These are phyloP conservation scores for Drosophila mojavensis DNA, from an alignment of 1,140 invertebrate species.

Conservation along the genomic window DNA sequence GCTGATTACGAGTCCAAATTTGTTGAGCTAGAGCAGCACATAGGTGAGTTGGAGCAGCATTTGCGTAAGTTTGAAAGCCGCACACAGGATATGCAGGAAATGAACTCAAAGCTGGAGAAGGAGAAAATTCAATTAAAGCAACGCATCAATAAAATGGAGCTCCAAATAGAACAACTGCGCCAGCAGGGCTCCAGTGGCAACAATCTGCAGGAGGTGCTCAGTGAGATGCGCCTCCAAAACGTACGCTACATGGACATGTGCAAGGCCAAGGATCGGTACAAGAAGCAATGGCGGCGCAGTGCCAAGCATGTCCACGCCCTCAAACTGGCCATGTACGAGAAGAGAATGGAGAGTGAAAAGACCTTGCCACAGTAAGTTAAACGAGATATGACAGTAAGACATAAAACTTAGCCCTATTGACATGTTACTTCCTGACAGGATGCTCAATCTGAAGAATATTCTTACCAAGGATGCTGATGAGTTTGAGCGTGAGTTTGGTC, in stretches of 20 bases:
- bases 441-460: conserved; percentile 46
- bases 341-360: conserved; percentile 12
- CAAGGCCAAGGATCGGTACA: conserved; percentile 65
- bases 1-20: conserved; percentile 48
- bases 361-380: neutral
- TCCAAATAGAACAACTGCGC: conserved; percentile 36
- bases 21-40: conserved; percentile 53
- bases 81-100: conserved; percentile 44
- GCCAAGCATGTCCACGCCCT: conserved; percentile 51
- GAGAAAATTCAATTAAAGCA: conserved; percentile 52
- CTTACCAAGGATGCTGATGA: conserved; percentile 50
- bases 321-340: conserved; percentile 54
- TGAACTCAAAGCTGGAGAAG: conserved; percentile 46
- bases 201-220: conserved; percentile 48
- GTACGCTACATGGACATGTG: conserved; percentile 41
- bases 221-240: conserved; percentile 57
- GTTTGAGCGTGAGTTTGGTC: conserved; percentile 61
- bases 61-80: conserved; percentile 47
- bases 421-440: conserved; percentile 3
- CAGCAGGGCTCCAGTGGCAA: conserved; percentile 7
- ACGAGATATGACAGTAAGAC: no score
- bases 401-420: no score
- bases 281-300: conserved; percentile 55
- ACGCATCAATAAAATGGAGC: conserved; percentile 57
- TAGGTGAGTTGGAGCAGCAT: conserved; percentile 44